Evolutionary conservation across 2,888 invertebrate genomes (phyloP).

Genomic region (Troides oblongomaculatus): DNA sequence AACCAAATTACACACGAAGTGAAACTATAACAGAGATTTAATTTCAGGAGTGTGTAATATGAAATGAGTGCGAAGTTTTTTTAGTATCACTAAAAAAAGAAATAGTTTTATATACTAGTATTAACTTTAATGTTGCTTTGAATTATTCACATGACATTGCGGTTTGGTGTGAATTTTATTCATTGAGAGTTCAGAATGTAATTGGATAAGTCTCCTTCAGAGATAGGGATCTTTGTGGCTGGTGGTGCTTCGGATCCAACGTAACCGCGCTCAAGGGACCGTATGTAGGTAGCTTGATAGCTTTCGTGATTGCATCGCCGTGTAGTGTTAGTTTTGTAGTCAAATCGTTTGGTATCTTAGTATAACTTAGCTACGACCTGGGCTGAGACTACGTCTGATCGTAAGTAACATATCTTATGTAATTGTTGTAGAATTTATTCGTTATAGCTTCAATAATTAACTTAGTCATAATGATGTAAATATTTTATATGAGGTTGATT

Average conservation of each 20-base stretch:
- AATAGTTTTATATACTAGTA: background rate
- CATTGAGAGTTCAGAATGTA: constrained; percentile 4
- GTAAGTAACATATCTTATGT: no score
- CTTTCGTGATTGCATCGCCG: constrained; percentile 11
- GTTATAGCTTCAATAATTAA: no score
- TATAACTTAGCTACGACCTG: background rate
- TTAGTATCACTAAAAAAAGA: background rate
- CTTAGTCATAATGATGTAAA: no score
- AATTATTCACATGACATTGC: constrained; percentile 3
- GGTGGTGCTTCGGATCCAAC: background rate
- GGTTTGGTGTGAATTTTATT: constrained; percentile 10
- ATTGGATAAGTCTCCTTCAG: constrained; percentile 6
- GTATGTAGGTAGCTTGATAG: constrained; percentile 10
- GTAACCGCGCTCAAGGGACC: constrained; percentile 13
- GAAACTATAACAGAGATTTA: background rate
- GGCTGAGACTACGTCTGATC: no score
- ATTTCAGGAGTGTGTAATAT: background rate
- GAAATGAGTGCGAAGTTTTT: background rate
- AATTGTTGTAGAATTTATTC: no score
- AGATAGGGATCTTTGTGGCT: constrained; percentile 4
- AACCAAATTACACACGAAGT: background rate
- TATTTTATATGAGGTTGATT: no score
- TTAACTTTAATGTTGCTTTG: background rate
- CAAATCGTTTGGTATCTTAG: background rate
- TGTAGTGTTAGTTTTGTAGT: constrained; percentile 1